Conservation (phyloP, 2,888 invertebrate species). For the Xanthia icteritia region DNA sequence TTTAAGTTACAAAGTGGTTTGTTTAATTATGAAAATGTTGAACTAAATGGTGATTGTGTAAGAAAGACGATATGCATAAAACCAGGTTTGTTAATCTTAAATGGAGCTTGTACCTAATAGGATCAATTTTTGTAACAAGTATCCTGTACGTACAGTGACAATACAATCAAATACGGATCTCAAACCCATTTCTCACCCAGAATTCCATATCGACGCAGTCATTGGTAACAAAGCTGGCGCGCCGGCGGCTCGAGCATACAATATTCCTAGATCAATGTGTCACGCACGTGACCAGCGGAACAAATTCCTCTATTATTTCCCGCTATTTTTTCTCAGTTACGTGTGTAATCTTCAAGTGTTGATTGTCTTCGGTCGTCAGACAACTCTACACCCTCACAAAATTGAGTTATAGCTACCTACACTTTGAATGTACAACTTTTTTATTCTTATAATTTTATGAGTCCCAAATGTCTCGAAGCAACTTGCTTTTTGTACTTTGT, state of each 20-base stretch:
- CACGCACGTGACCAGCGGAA: conserved; percentile 70
- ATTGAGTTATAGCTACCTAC: conserved; percentile 49
- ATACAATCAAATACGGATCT: conserved; percentile 57
- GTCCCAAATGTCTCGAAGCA: conserved; percentile 52
- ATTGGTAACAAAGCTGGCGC: conserved; percentile 52
- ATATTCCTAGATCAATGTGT: conserved; percentile 64
- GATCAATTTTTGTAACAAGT: conserved; percentile 12
- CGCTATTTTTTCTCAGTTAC: conserved; percentile 77
- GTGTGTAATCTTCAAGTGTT: conserved; percentile 77
- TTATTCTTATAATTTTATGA: conserved; percentile 58
- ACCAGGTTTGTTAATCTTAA: neutral
- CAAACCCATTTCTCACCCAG: conserved; percentile 52
- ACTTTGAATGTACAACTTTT: conserved; percentile 57
- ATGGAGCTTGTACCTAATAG: neutral
- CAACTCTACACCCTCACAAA: conserved; percentile 41
- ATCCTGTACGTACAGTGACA: conserved; percentile 26
- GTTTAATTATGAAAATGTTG: neutral
- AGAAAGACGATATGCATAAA: neutral
- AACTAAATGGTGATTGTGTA: neutral
- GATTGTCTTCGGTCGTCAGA: conserved; percentile 70
- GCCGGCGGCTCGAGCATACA: conserved; percentile 48
- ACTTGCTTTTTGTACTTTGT: conserved; percentile 44
- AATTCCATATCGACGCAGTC: conserved; percentile 55
- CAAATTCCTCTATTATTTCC: conserved; percentile 65
- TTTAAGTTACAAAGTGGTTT: conserved; percentile 2